These are phyloP conservation scores for Melieria crassipennis DNA, from an alignment of 2,888 invertebrate species.

Conservation along the genomic window DNA sequence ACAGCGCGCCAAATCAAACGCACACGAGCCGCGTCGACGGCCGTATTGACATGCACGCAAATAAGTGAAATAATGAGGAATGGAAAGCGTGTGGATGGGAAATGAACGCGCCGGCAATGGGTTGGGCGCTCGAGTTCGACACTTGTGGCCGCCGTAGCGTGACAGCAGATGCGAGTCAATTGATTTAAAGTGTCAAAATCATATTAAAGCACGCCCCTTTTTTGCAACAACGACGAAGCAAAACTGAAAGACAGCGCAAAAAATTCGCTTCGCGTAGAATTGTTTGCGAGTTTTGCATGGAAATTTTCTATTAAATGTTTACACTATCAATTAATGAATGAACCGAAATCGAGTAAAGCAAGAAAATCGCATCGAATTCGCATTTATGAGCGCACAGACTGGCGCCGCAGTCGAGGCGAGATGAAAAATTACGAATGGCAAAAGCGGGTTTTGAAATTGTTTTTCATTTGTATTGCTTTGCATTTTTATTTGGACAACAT, in stretches of 20 bases:
- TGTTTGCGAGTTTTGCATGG: conserved; percentile 2
- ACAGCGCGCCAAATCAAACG: background rate
- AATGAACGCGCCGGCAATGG: background rate
- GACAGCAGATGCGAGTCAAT: background rate
- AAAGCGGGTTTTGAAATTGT: background rate
- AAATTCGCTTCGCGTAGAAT: background rate
- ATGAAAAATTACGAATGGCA: background rate
- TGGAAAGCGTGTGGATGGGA: background rate
- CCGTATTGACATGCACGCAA: background rate
- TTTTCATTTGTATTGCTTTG: background rate
- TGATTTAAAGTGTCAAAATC: conserved; percentile 19
- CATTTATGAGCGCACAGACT: background rate
- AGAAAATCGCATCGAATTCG: background rate
- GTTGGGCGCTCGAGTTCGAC: background rate
- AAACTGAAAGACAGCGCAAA: background rate
- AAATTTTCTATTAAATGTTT: conserved; percentile 6
- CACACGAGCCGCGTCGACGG: background rate
- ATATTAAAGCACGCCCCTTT: conserved; percentile 16
- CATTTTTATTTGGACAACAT: background rate
- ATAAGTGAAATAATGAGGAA: background rate
- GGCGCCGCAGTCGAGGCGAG: too few species aligned
- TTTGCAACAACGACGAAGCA: background rate
- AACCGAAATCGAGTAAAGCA: background rate
- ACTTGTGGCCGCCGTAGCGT: background rate
- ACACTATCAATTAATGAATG: conserved; percentile 3